Evolutionary conservation across 2,888 invertebrate species (phyloP), one percentile per base, ranked within the genome.

Genomic region (Linnaemya vulpina): DNA sequence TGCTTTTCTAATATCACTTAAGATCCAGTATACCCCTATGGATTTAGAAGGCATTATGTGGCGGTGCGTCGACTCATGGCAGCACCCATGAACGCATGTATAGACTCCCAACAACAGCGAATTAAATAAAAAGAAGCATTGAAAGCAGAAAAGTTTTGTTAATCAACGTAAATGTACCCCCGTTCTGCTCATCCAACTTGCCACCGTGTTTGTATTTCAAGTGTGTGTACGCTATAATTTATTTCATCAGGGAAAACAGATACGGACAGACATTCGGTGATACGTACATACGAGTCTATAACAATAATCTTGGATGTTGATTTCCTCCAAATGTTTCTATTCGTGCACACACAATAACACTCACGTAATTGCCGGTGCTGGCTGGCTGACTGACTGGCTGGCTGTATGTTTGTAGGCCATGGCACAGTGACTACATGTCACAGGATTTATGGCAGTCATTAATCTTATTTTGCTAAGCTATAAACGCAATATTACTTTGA

Each of bases 401-500:
- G n/a, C n/a, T 81, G 75, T 87, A 74, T 87, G 86, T 85, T 82
- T 85, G 85, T 85, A 85, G 85, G 85, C 82, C 83, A 85, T 86
- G 83, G 86, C 82, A 86, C 82, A 86, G 80, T 88, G 79, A 78
- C 80, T 84, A 78, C 67, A 89, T 89, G 90, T 89, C 89, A 88
- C 90, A 89, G 90, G 91, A 92, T 92, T 92, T 92, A 91, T 92
- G 90, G 90, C 91, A 91, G 90, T 91, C 91, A 91, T 91, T 91
- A 92, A 91, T 91, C 92, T 91, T 91, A 88, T 89, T 90, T 88
- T 88, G 88, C 86, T 83, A 86, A 85, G 85, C 85, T 71, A 79
- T 74, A 79, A 62, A 75, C 65, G 85, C 75, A 85, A 82, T 85
- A 85, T 85, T 86, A 84, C 83, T 83, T 84, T 86, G 84, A 76